Conservation (phyloP, 2,888 invertebrate species). For the Hyposoter didymator region DNA sequence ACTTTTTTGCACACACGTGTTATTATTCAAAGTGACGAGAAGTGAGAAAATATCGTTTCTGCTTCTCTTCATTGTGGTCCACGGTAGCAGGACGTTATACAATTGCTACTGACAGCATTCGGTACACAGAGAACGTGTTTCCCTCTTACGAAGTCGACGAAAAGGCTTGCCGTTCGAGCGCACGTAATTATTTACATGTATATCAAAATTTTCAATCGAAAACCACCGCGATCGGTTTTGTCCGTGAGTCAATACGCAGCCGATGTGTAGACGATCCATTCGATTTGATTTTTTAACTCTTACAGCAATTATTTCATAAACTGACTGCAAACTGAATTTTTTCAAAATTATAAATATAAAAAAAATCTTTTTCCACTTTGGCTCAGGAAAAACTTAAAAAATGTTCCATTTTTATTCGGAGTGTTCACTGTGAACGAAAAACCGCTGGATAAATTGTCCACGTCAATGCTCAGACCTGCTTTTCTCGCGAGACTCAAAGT, state of each 20-base stretch:
- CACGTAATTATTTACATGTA: slow-evolving; percentile 3
- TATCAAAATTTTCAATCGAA: neutral
- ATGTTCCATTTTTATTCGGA: too few species aligned
- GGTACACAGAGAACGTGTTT: slow-evolving; percentile 51
- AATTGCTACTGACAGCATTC: slow-evolving; percentile 52
- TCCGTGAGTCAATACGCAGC: slow-evolving; percentile 16
- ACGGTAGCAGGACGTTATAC: slow-evolving; percentile 50
- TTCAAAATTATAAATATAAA: too few species aligned
- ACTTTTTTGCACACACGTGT: slow-evolving; percentile 24
- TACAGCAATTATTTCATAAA: too few species aligned
- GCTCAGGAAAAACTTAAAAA: too few species aligned
- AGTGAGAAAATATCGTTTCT: slow-evolving; percentile 55
- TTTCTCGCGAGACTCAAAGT: slow-evolving; percentile 54
- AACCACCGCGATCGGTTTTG: slow-evolving; percentile 41
- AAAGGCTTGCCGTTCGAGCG: slow-evolving; percentile 8
- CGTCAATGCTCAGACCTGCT: slow-evolving; percentile 43
- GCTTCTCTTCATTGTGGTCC: slow-evolving; percentile 35
- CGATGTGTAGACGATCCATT: neutral
- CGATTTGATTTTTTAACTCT: neutral
- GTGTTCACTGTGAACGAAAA: neutral
- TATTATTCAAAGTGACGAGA: slow-evolving; percentile 54
- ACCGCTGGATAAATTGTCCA: slow-evolving; percentile 37
- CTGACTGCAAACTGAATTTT: too few species aligned
- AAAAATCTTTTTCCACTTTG: too few species aligned
- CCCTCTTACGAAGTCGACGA: slow-evolving; percentile 16